A percentile compares a stretch with the other conserved stretches of the same genome.
These are phyloP conservation scores for Reticulitermes lucifugus DNA, from an alignment of 2,888 invertebrate genomes.

Conservation along the genomic window DNA sequence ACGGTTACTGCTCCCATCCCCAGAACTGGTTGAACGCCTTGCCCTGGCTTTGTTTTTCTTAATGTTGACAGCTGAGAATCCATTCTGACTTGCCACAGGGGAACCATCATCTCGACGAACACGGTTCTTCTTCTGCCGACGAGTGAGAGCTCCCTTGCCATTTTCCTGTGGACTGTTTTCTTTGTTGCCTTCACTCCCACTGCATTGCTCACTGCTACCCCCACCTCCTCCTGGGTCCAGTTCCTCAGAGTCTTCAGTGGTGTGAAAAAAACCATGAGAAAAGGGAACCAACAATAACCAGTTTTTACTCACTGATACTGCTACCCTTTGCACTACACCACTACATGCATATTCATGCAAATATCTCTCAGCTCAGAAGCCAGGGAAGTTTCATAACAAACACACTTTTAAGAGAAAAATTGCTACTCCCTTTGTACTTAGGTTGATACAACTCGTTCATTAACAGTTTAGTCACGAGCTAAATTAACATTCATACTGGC, in stretches of 20 bases:
- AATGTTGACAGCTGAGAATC: slow-evolving; percentile 27
- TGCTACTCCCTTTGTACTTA: not conserved
- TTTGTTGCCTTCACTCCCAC: slow-evolving; percentile 59
- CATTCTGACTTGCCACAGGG: slow-evolving; percentile 56
- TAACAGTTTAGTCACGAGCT: not conserved
- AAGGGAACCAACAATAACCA: slow-evolving; percentile 53
- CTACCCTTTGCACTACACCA: slow-evolving; percentile 30
- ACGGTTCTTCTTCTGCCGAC: slow-evolving; percentile 68
- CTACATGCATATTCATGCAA: not conserved
- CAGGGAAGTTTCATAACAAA: not conserved
- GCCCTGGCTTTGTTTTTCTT: slow-evolving; percentile 57
- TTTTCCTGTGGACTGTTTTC: slow-evolving; percentile 55
- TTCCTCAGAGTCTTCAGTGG: slow-evolving; percentile 59
- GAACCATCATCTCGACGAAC: slow-evolving; percentile 56
- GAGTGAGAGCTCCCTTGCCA: slow-evolving; percentile 60
- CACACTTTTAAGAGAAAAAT: not conserved
- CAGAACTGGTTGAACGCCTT: slow-evolving; percentile 47
- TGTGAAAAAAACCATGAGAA: slow-evolving; percentile 33
- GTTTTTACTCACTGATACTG: not conserved
- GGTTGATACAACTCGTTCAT: not conserved
- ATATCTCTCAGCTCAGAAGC: not conserved
- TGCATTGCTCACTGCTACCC: slow-evolving; percentile 57
- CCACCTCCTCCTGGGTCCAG: slow-evolving; percentile 61
- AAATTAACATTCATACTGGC: not conserved
- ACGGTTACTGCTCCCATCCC: slow-evolving; percentile 9